Conservation (phyloP, 2,888 invertebrate genomes). For the Thera britannica region DNA sequence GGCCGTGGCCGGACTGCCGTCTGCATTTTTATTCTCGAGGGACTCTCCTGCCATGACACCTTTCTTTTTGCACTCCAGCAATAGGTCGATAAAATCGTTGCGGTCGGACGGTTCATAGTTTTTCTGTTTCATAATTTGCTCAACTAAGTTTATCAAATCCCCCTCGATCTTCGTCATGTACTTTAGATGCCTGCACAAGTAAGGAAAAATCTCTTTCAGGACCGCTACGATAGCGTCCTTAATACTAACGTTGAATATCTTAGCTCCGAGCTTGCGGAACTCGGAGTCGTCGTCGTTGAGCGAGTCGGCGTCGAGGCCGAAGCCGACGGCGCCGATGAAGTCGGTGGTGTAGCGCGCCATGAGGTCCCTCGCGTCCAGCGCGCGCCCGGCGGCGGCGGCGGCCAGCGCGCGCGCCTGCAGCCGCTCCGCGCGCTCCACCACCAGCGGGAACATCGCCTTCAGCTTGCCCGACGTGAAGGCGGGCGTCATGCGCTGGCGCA, state of each 20-base stretch:
- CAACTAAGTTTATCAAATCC: slow-evolving; percentile 55
- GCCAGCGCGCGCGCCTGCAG: slow-evolving; percentile 53
- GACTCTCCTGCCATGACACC: slow-evolving; percentile 59
- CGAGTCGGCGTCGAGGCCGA: slow-evolving; percentile 64
- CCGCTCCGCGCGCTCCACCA: slow-evolving; percentile 61
- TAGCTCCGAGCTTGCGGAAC: slow-evolving; percentile 59
- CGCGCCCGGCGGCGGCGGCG: slow-evolving; percentile 44
- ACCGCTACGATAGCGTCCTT: slow-evolving; percentile 46
- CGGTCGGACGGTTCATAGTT: slow-evolving; percentile 58
- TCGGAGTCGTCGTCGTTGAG: slow-evolving; percentile 60
- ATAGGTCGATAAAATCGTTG: slow-evolving; percentile 64
- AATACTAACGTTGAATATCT: slow-evolving; percentile 52
- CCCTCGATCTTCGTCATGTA: slow-evolving; percentile 50
- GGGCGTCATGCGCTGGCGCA: slow-evolving; percentile 68
- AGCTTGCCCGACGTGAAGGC: slow-evolving; percentile 69
- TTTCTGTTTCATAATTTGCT: slow-evolving; percentile 57
- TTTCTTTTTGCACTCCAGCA: slow-evolving; percentile 58
- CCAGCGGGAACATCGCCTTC: slow-evolving; percentile 68
- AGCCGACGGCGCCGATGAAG: slow-evolving; percentile 68
- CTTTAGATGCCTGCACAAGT: slow-evolving; percentile 51
- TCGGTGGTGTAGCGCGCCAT: slow-evolving; percentile 70
- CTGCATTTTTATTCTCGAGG: slow-evolving; percentile 52
- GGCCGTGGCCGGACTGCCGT: slow-evolving; percentile 53
- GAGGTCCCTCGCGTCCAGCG: slow-evolving; percentile 62
- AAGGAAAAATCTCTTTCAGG: slow-evolving; percentile 59